Conservation (phyloP, 1,140 invertebrate genomes). For the Halesus radiatus region DNA sequence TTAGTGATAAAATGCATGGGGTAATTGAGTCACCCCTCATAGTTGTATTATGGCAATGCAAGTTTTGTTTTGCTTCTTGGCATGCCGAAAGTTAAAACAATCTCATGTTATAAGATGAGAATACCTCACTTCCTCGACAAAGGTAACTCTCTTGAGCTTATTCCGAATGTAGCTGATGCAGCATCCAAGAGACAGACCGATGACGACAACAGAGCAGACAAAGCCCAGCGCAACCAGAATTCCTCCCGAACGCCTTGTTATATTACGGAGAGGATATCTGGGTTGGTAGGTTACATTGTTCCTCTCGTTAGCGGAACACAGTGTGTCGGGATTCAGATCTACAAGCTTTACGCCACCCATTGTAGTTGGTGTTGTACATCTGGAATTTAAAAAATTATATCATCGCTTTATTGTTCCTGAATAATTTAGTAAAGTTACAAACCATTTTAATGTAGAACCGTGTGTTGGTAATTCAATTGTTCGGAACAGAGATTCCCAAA, state of each 20-base stretch:
- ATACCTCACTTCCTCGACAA: constrained; percentile 36
- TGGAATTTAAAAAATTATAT: too few species aligned
- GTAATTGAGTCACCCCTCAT: too few species aligned
- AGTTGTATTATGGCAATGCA: too few species aligned
- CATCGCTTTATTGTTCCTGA: too few species aligned
- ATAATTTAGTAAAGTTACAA: too few species aligned
- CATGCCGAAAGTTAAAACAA: too few species aligned
- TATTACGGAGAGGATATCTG: neutral
- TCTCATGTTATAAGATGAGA: constrained; percentile 33
- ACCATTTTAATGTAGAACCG: too few species aligned
- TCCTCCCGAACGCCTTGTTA: neutral
- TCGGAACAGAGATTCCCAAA: too few species aligned
- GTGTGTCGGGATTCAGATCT: constrained; percentile 64
- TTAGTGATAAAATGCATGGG: too few species aligned
- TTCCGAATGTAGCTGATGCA: constrained; percentile 23
- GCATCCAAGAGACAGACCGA: constrained; percentile 43
- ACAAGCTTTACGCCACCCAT: constrained; percentile 63
- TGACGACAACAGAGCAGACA: constrained; percentile 33
- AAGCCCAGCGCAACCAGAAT: constrained; percentile 42
- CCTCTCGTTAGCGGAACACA: constrained; percentile 42
- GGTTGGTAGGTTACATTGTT: neutral
- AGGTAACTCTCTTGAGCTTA: constrained; percentile 34
- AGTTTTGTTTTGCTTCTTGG: too few species aligned
- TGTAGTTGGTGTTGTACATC: constrained; percentile 60
- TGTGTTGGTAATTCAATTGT: too few species aligned